Evolutionary conservation across 2,113 vertebrate species (phyloP).

Genomic region (Pachycephala philippinensis): DNA sequence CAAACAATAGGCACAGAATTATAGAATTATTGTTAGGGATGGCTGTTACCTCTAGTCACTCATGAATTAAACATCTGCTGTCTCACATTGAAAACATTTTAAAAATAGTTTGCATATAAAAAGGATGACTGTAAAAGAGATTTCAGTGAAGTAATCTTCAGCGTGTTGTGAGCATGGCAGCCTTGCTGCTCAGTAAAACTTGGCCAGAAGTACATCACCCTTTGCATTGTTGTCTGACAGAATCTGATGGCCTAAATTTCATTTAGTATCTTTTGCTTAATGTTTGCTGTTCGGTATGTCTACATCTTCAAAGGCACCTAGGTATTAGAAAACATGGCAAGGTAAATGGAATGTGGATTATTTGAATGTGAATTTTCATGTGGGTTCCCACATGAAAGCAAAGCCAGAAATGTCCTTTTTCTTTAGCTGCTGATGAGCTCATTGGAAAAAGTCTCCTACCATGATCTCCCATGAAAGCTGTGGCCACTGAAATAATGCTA

Average conservation of each 20-base stretch:
- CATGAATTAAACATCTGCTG: slow-evolving; percentile 38
- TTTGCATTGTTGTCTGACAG: background rate
- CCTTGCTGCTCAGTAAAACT: background rate
- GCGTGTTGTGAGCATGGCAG: background rate
- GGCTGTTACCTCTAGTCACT: background rate
- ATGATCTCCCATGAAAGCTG: background rate
- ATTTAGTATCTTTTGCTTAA: background rate
- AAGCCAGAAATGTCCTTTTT: background rate
- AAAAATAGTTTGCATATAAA: slow-evolving; percentile 22
- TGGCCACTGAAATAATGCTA: background rate
- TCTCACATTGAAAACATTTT: background rate
- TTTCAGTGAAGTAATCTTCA: background rate
- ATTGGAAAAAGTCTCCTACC: background rate
- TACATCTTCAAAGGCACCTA: background rate
- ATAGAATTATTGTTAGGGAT: background rate
- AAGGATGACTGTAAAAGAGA: background rate
- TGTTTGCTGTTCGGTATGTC: background rate
- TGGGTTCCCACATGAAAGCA: background rate
- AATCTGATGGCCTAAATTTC: background rate
- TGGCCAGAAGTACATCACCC: background rate
- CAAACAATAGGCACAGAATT: background rate
- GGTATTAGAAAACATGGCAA: background rate
- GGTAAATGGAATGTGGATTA: background rate
- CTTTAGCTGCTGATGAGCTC: background rate
- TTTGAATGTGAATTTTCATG: background rate